Percentiles rank a stretch among this genome's conserved stretches.
Conservation (phyloP, 2,797 vertebrate genomes). For the Amblyopsis hoosieri region DNA sequence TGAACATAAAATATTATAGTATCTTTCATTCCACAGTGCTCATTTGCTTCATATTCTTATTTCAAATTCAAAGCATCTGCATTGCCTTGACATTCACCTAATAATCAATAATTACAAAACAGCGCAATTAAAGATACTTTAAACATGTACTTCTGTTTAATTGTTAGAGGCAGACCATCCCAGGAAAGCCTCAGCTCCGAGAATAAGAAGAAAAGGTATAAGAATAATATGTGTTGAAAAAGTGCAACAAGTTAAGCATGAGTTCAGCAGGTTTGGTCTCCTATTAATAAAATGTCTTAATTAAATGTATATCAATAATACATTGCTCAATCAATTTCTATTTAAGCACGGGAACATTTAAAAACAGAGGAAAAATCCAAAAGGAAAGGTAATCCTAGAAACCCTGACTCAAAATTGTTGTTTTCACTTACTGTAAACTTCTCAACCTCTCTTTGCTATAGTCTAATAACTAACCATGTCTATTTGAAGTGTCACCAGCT, state of each 20-base stretch:
- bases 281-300: not conserved
- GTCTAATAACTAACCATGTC: not conserved
- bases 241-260: not conserved
- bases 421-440: not conserved
- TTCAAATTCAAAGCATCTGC: not conserved
- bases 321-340: slow-evolving; percentile 2
- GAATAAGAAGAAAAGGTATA: slow-evolving; percentile 62
- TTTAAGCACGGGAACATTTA: slow-evolving; percentile 35
- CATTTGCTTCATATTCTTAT: not conserved
- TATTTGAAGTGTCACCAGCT: slow-evolving; percentile 33
- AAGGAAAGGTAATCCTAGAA: slow-evolving; percentile 41
- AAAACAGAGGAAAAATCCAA: slow-evolving; percentile 40
- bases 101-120: not conserved
- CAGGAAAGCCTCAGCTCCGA: slow-evolving; percentile 54
- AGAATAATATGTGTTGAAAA: not conserved
- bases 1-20: too few relatives aligned
- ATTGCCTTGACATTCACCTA: not conserved
- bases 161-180: slow-evolving; percentile 45
- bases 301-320: not conserved
- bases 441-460: not conserved
- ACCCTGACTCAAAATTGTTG: not conserved
- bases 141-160: slow-evolving; percentile 7
- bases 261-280: not conserved
- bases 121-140: not conserved
- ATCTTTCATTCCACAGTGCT: too few relatives aligned